Evolutionary conservation across 2,888 invertebrate species (phyloP), one percentile per base, ranked within the genome.

Genomic region (Chydorus sphaericus): DNA sequence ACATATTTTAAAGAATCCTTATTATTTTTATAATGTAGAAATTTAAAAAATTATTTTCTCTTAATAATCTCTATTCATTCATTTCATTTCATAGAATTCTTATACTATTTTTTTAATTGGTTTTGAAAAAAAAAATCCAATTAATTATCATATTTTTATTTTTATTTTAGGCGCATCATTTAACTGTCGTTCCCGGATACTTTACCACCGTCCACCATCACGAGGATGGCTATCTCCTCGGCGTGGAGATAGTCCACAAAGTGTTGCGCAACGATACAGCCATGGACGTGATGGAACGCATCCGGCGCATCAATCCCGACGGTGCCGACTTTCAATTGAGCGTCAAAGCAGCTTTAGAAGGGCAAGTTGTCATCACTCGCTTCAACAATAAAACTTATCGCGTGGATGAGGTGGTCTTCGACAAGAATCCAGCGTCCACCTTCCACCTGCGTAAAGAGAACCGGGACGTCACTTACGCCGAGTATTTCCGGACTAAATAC

Each of bases 181-280:
- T 44, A 14, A 44, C 14, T 16, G 26, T 71, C 8, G 66, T 67
- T 65, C 69, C 68, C 5, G 71, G 71, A 8, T 66, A 65, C 54
- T 72, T 80, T n/a, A 89, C 91, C 0, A 82, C 86, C 0, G 88
- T 92, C 37, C 77, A 87, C 1, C 85, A 88, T 62, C 84, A 86
- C 65, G 92, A 93, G 65, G 69, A 73, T 0, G 72, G 78, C 1
- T 75, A 92, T 14, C 69, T 92, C 8, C 73, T 93, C 73, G 83
- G 83, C 52, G 75, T 81, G 0, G 91, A 92, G 67, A 79, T 91
- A 1, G 74, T 81, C 0, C 86, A 87, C 65, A 92, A 92, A 72
- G 82, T 91, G 0, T 78, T 92, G 72, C 75, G 91, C 0, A 76
- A 78, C 29, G 84, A 91, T 57, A 85, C 81, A 0, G 77, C 86